These are phyloP conservation scores for Stegostoma tigrinum DNA, from an alignment of 2,113 vertebrate genomes.

Conservation along the genomic window DNA sequence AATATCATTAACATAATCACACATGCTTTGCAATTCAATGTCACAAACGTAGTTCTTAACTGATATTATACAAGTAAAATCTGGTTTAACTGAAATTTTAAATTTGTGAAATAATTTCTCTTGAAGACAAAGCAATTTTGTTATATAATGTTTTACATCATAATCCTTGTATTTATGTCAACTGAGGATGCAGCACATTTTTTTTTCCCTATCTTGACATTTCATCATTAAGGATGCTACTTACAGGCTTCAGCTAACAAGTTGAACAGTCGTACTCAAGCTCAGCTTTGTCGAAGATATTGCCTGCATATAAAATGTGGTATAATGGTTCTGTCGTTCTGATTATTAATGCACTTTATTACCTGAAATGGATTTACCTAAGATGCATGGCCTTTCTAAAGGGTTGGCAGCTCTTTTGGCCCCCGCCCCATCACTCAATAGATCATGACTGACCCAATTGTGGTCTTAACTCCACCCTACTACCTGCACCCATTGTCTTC, in stretches of 20 bases:
- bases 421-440: neutral
- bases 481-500: neutral
- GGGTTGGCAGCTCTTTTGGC: neutral
- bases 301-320: neutral
- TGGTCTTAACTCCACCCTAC: neutral
- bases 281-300: neutral
- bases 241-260: neutral
- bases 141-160: neutral
- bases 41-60: neutral
- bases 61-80: neutral
- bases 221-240: neutral
- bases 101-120: neutral
- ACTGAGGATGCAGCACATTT: neutral
- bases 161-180: neutral
- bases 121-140: neutral
- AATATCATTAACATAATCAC: neutral
- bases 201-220: neutral
- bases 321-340: neutral
- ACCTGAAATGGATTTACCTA: neutral
- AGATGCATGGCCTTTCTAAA: neutral
- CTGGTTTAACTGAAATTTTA: neutral
- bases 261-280: neutral
- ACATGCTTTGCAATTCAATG: neutral
- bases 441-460: neutral
- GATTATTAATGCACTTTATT: neutral